Evolutionary conservation across 2,797 vertebrate species (phyloP).

Genomic region (Ptychobarbus kaznakovi): DNA sequence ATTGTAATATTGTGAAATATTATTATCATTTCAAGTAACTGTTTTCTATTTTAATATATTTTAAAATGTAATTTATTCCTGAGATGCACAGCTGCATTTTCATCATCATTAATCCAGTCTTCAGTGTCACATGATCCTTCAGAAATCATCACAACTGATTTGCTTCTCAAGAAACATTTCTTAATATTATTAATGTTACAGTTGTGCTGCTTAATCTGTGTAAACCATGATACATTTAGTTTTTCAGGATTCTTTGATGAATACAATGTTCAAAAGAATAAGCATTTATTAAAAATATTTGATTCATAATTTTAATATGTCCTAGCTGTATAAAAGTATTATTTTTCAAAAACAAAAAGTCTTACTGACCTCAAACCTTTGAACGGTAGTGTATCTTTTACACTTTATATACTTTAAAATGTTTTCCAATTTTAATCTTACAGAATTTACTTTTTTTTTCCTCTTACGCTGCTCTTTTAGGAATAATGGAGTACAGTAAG

Average conservation of each 20-base stretch:
- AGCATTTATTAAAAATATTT: not conserved
- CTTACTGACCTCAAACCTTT: not conserved
- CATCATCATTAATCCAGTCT: not conserved
- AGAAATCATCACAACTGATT: not conserved
- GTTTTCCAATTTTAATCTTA: constrained; percentile 50
- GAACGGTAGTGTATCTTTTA: not conserved
- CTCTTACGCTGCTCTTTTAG: constrained; percentile 63
- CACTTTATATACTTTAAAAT: not conserved
- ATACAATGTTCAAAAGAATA: not conserved
- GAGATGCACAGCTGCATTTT: not conserved
- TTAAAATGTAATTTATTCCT: not conserved
- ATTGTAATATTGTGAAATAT: not conserved
- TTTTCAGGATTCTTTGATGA: not conserved
- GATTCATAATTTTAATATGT: not conserved
- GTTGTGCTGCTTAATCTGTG: not conserved
- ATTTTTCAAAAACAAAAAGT: not conserved
- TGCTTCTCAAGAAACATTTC: not conserved
- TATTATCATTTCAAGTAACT: not conserved
- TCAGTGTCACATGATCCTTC: not conserved
- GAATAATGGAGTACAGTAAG: constrained; percentile 71
- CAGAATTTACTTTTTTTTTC: constrained; percentile 60
- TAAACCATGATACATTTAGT: not conserved
- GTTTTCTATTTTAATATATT: not conserved
- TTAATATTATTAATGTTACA: not conserved
- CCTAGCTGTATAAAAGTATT: not conserved